Evolutionary conservation across 2,113 vertebrate species (phyloP), one percentile per base, ranked within the genome.

Genomic region (Ciconia boyciana): DNA sequence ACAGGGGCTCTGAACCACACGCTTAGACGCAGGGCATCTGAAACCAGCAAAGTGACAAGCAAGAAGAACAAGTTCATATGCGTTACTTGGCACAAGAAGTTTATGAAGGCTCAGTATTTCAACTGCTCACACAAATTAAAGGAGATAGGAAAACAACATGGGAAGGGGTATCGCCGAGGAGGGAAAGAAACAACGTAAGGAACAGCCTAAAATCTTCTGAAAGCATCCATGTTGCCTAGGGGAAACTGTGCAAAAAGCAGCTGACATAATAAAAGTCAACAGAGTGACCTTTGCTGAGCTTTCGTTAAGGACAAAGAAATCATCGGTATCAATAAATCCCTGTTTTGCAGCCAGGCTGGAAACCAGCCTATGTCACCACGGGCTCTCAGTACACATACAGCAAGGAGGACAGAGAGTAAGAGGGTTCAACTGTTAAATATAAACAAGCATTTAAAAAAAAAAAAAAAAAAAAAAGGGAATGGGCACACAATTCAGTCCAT

Each of bases 221-320:
- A 82, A 89, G 49, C 46, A 76, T 76, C 69, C 52, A 52, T 0
- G 1, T 16, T 89, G 94, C 90, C 83, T 61, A 72, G 8, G 65
- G 93, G 69, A 91, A 91, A 82, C 81, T 31, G n/a, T 64, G 52
- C 65, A 77, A 90, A 90, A 68, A 81, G 83, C 72, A 93, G 83
- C 76, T 89, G 68, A 90, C 57, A 54, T 62, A 87, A 91, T 52
- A 66, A 25, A 95, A 83, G 71, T 58, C 75, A 94, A 81, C 72
- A 54, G 68, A 69, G 51, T 78, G 90, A 93, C 88, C 86, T 96
- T 87, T 87, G 60, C 80, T 68, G 69, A 65, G 81, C 89, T 89
- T 87, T 94, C 39, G 4, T 39, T 77, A 90, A 88, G 81, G 70
- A 92, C 77, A 93, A 95, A 90, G 70, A 94, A 92, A 87, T 65